Evolutionary conservation across 2,888 invertebrate species (phyloP).

Genomic region (Aspidiotus destructor): DNA sequence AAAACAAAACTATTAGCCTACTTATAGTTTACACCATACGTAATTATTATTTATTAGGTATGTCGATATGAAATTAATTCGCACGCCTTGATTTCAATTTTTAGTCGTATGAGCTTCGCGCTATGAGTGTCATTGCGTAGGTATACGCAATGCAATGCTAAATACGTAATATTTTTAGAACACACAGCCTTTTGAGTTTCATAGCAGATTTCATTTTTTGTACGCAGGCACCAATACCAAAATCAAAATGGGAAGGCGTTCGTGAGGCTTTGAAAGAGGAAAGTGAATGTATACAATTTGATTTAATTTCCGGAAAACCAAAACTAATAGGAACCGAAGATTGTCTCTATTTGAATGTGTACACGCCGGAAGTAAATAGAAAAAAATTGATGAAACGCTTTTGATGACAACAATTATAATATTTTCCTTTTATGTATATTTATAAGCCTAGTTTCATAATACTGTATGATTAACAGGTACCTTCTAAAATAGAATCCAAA

Average conservation of each 20-base stretch:
- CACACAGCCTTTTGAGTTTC: no score
- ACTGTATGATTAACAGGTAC: conserved; percentile 2
- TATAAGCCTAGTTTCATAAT: neutral
- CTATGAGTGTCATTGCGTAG: no score
- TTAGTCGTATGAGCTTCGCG: no score
- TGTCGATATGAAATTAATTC: no score
- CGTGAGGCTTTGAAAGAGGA: neutral
- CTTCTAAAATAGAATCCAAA: neutral
- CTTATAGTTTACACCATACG: no score
- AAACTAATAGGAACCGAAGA: neutral
- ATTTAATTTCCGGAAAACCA: neutral
- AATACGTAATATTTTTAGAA: no score
- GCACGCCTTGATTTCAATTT: no score
- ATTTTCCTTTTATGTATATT: neutral
- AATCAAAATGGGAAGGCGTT: neutral
- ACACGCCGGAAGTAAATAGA: neutral
- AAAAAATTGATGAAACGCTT: neutral
- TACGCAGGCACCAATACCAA: neutral
- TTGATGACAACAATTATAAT: neutral
- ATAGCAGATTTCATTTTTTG: neutral
- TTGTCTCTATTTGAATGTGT: neutral
- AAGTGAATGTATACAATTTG: neutral
- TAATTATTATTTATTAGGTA: no score
- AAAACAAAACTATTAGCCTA: no score
- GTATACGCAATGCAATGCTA: no score